Evolutionary conservation across 2,113 vertebrate species (phyloP).

Genomic region (Cebus imitator): DNA sequence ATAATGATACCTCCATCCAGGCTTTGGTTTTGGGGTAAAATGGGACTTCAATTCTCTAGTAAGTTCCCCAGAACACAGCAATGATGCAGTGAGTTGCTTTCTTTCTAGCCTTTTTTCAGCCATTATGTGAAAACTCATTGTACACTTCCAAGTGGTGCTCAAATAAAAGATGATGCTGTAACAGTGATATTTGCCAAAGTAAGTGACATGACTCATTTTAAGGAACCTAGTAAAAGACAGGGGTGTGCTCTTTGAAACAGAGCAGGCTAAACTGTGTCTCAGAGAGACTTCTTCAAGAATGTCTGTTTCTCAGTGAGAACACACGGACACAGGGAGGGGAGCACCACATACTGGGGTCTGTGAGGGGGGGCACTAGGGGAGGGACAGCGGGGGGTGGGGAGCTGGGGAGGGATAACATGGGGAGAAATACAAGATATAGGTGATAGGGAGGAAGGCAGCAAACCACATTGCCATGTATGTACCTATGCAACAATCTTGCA

Average conservation of each 20-base stretch:
- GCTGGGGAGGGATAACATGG: too few species aligned
- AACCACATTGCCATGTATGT: too few species aligned
- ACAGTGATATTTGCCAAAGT: neutral
- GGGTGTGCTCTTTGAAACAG: neutral
- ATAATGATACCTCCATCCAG: neutral
- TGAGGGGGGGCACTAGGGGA: too few species aligned
- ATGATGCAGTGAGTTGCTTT: neutral
- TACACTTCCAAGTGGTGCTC: neutral
- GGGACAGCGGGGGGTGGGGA: too few species aligned
- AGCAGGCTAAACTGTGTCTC: neutral
- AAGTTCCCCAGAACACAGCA: neutral
- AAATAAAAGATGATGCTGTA: neutral
- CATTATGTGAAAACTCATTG: neutral
- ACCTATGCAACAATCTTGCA: too few species aligned
- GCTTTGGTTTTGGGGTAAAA: neutral
- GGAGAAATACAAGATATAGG: too few species aligned
- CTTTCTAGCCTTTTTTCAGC: neutral
- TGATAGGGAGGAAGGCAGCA: too few species aligned
- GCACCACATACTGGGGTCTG: too few species aligned
- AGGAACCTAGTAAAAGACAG: neutral
- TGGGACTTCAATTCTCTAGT: neutral
- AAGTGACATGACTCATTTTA: neutral
- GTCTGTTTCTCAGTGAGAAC: neutral
- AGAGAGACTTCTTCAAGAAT: neutral
- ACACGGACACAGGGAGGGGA: too few species aligned